Base-by-base conservation (phyloP, 2,888 invertebrate genomes). In the Cybosia mesomella region DNA sequence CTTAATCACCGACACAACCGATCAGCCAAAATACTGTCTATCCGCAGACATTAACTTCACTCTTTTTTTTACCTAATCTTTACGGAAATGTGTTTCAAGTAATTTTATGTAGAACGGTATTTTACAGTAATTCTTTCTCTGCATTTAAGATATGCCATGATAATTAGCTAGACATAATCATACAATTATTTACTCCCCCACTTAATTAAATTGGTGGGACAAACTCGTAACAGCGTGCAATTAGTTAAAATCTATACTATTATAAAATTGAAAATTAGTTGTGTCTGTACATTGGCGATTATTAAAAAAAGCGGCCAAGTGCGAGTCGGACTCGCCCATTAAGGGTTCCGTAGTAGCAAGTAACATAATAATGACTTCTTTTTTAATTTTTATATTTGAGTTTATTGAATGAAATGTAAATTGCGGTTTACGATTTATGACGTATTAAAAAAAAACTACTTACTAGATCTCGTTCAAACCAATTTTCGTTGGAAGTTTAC, bases 11-110 rank as follows among this genome's bases (percentile, higher is more conserved):
- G 70, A 74, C 71, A 66, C 75, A 77, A 75, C 72, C 81, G 82
- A 86, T 86, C 86, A 83, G 82, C 77, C 81, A 75, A 83, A 88
- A 87, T 83, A 79, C 77, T 83, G 75, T 78, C 77, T 80, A 81
- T 78, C 80, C 76, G 75, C 82, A 82, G 71, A 75, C 61, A 64
- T 68, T 60, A 64, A 49, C 22, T 28, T 64, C 28, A 55, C 24
- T 69, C 70, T 76, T 64, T 71, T 70, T 61, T 71, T 66, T 62
- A 67, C 67, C 68, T 71, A 72, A 73, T 74, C 64, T 76, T 58
- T 58, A 62, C 59, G 66, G 62, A 67, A 71, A 69, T 71, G 68
- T 64, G 64, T 79, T 67, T 67, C 32, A 34, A 43, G 59, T 80
- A 71, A 69, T 70, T 73, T 68, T 63, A 73, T 67, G 66, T 67